A percentile compares a stretch with the other conserved stretches of the same genome.
Evolutionary conservation across 1,140 invertebrate species (phyloP).

Genomic region (Sesamia nonagrioides): DNA sequence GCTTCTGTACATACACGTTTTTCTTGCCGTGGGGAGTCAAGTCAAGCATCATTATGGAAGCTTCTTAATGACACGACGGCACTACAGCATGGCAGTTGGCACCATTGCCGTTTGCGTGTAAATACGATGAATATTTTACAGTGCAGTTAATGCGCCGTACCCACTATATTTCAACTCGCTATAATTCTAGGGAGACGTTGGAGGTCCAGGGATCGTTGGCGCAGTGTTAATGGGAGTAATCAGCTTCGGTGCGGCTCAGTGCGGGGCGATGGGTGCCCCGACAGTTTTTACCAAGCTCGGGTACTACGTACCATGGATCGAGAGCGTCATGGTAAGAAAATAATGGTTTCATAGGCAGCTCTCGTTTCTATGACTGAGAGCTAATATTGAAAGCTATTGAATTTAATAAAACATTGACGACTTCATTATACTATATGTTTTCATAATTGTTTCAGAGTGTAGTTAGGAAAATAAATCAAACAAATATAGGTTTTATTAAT

Average conservation of each 20-base stretch:
- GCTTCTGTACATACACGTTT: background rate
- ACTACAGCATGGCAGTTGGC: too few species aligned
- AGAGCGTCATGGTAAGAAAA: slow-evolving; percentile 8
- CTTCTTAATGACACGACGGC: too few species aligned
- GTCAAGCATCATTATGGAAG: too few species aligned
- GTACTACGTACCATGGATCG: background rate
- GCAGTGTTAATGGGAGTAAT: slow-evolving; percentile 1
- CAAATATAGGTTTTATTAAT: background rate
- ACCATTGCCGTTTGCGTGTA: too few species aligned
- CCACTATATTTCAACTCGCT: background rate
- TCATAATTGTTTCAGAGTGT: background rate
- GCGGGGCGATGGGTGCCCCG: background rate
- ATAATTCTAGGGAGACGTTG: slow-evolving; percentile 1
- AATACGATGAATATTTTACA: background rate
- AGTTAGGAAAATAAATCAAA: background rate
- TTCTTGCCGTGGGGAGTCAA: too few species aligned
- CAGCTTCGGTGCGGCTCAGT: background rate
- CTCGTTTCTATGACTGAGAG: too few species aligned
- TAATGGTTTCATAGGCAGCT: background rate
- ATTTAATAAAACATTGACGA: background rate
- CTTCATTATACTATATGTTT: background rate
- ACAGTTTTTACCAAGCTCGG: slow-evolving; percentile 23
- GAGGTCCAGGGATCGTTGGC: slow-evolving; percentile 12
- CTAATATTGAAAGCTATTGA: background rate
- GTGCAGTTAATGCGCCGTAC: background rate